Evolutionary conservation across 2,113 vertebrate species (phyloP).

Genomic region (Sylvilagus bachmani): DNA sequence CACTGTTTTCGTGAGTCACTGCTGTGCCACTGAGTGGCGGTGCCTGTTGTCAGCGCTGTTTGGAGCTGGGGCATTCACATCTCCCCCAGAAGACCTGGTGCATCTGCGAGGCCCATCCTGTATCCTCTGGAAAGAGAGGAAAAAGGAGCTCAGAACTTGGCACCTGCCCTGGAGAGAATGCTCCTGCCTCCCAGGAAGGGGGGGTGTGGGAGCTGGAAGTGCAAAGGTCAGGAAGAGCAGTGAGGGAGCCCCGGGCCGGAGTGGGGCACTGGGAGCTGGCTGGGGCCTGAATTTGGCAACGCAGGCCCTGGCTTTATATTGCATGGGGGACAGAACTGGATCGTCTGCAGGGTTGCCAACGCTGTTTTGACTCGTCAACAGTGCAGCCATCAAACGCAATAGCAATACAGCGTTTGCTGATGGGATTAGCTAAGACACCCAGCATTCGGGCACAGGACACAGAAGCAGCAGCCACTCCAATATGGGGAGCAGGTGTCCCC

Average conservation of each 20-base stretch:
- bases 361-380: not conserved
- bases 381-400: not conserved
- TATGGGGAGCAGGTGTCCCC: not conserved
- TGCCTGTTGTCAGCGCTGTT: slow-evolving; percentile 42
- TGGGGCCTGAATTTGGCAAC: not conserved
- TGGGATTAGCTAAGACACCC: not conserved
- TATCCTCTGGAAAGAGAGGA: slow-evolving; percentile 8
- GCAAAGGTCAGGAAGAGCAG: not conserved
- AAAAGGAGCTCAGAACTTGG: slow-evolving; percentile 47
- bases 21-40: not conserved
- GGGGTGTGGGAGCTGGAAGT: not conserved
- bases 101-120: not conserved
- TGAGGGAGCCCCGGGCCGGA: not conserved
- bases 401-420: not conserved
- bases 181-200: not conserved
- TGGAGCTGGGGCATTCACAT: not conserved
- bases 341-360: not conserved
- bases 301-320: not conserved
- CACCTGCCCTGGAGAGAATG: not conserved
- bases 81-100: slow-evolving; percentile 5
- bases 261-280: not conserved
- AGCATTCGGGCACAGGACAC: not conserved
- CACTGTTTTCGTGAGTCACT: slow-evolving; percentile 24
- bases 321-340: not conserved
- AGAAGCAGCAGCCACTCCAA: not conserved